Percentiles rank a stretch among this genome's conserved stretches.
phyloP scores from a whole-genome alignment of 2,113 vertebrate species.

The Mustelus asterias region DNA sequence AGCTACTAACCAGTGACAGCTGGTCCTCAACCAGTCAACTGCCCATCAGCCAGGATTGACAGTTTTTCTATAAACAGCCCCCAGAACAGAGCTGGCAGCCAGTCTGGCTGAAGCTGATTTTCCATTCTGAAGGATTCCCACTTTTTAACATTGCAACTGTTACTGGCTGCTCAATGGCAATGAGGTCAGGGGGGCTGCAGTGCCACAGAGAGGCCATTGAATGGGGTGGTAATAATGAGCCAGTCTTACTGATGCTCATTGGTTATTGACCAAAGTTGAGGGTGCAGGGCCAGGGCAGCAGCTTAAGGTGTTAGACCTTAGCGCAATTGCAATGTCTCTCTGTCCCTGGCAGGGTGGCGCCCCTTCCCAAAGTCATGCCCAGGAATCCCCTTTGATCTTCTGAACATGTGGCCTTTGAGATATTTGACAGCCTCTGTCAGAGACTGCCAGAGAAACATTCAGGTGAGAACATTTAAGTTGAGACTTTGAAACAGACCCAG shows the following conservation, averaged over 20 bases:
- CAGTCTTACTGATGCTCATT: too few relatives aligned
- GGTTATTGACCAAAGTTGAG: not conserved
- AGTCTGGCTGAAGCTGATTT: too few relatives aligned
- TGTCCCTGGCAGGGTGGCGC: not conserved
- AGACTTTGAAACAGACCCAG: not conserved
- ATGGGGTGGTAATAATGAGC: not conserved
- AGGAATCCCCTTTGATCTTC: not conserved
- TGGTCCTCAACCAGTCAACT: too few relatives aligned
- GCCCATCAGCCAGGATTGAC: too few relatives aligned
- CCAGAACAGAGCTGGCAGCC: too few relatives aligned
- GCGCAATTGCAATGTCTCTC: not conserved
- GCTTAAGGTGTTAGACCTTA: not conserved
- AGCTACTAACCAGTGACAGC: too few relatives aligned
- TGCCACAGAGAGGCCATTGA: not conserved
- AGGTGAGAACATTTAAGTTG: not conserved
- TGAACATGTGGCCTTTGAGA: too few relatives aligned
- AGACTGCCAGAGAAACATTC: not conserved
- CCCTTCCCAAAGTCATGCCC: not conserved
- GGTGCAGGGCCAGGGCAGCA: not conserved
- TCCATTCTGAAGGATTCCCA: not conserved
- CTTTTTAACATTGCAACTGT: not conserved
- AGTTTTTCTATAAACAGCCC: too few relatives aligned
- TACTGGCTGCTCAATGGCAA: not conserved
- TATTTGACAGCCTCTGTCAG: not conserved
- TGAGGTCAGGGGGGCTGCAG: not conserved